Conservation (phyloP, 2,888 invertebrate genomes). For the Stenichneumon culpator region DNA sequence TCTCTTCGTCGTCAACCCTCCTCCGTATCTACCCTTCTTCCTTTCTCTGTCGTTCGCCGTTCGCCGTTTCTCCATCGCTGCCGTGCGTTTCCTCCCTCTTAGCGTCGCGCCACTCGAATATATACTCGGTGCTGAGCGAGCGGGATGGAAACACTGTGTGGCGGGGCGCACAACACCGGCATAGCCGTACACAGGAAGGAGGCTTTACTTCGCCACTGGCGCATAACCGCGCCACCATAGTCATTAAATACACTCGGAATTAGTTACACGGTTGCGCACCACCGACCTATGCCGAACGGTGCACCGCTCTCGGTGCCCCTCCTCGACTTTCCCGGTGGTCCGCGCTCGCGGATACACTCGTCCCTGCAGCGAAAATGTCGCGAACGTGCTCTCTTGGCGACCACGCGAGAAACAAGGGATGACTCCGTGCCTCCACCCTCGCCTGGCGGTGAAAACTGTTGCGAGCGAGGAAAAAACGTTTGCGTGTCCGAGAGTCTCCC, state of each 20-base stretch:
- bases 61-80: constrained; percentile 51
- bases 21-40: constrained; percentile 24
- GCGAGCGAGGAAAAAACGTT: background rate
- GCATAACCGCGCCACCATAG: constrained; percentile 61
- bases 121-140: constrained; percentile 33
- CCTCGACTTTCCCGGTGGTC: background rate
- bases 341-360: background rate
- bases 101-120: constrained; percentile 10
- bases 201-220: constrained; percentile 15
- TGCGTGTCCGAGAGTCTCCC: background rate
- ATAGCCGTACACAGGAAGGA: background rate
- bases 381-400: background rate
- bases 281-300: constrained; percentile 37
- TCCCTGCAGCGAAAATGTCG: background rate
- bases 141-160: background rate
- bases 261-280: constrained; percentile 72
- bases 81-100: constrained; percentile 32
- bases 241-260: constrained; percentile 77
- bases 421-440: background rate
- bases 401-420: background rate
- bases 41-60: constrained; percentile 34
- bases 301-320: constrained; percentile 22
- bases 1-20: constrained; percentile 42
- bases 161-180: background rate
- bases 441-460: background rate